Conservation (phyloP, 1,140 invertebrate genomes). For the Calephelis virginiensis region DNA sequence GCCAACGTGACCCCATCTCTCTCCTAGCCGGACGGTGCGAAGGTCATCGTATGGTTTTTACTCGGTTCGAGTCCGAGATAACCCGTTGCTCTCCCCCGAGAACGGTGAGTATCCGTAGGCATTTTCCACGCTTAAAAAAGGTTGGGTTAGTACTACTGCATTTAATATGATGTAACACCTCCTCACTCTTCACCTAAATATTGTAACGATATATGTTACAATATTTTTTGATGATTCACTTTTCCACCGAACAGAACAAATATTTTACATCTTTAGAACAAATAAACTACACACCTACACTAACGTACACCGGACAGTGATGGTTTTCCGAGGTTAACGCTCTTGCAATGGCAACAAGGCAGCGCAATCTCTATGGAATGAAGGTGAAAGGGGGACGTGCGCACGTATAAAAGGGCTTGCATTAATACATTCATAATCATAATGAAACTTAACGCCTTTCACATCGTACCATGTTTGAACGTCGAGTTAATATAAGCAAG, state of each 20-base stretch:
- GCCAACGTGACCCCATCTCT: no score
- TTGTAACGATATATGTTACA: not conserved
- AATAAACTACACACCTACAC: not conserved
- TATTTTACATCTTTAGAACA: no score
- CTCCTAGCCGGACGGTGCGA: no score
- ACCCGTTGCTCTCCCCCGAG: no score
- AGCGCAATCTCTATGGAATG: not conserved
- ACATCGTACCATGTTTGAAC: not conserved
- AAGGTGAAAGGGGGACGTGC: not conserved
- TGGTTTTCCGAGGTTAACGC: not conserved
- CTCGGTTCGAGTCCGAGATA: no score
- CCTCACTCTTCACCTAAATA: no score
- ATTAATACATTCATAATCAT: not conserved
- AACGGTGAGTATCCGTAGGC: no score
- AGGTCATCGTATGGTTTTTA: no score
- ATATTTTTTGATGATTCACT: not conserved
- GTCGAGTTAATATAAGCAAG: not conserved
- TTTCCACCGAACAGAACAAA: not conserved
- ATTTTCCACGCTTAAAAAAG: not conserved
- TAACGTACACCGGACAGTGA: not conserved
- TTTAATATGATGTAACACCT: not conserved
- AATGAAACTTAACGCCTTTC: not conserved
- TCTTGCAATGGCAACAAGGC: not conserved
- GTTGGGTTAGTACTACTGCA: not conserved
- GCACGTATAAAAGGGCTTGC: not conserved